phyloP scores from a whole-genome alignment of 23 tunicate species.

The Styela clava region DNA sequence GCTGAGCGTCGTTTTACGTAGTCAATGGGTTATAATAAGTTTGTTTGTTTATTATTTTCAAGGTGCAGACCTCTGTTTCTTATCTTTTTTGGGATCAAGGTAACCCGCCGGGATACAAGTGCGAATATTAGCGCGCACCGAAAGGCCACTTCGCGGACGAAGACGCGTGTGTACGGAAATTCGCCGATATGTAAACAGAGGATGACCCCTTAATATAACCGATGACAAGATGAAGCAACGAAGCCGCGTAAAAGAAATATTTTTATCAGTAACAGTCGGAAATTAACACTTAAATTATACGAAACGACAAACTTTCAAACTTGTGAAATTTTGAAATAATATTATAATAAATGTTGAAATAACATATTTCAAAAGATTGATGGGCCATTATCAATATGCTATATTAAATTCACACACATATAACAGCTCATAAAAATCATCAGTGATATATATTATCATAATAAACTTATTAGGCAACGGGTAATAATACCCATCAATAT shows the following conservation, averaged over 20 bases:
- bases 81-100: background rate
- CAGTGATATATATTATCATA: too few relatives aligned
- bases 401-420: too few relatives aligned
- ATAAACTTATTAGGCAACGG: too few relatives aligned
- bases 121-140: background rate
- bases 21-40: background rate
- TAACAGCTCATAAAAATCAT: too few relatives aligned
- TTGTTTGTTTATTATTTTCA: background rate
- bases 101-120: background rate
- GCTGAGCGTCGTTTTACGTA: background rate
- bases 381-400: too few relatives aligned
- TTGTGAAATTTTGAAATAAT: background rate
- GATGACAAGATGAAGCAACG: background rate
- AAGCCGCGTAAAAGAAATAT: background rate
- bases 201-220: background rate
- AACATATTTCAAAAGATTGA: too few relatives aligned
- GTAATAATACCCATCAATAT: too few relatives aligned
- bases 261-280: background rate
- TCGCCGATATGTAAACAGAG: background rate
- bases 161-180: background rate
- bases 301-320: background rate
- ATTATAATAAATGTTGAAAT: background rate
- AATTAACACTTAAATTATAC: background rate
- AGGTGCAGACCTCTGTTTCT: background rate
- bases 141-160: background rate